Evolutionary conservation across 2,888 invertebrate species (phyloP), one percentile per base, ranked within the genome.

Genomic region (Diachrysia chrysitis): DNA sequence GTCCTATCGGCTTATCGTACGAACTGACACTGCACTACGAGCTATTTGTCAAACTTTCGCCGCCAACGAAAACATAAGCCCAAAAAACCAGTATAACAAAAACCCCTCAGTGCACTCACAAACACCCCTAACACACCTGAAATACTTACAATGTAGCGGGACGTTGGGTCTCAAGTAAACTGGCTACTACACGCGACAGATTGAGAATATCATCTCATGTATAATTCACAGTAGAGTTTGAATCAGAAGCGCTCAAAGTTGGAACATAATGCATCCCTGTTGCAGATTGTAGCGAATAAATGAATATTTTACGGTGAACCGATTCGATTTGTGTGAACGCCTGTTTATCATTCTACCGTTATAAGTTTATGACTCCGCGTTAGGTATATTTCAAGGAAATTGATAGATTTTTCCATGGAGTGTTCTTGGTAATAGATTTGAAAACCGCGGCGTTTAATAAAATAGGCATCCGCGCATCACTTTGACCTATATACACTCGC

Each of bases 151-250:
- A 21, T 62, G 63, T 56, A 53, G 48, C 67, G 29, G 12, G 17
- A 51, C 17, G 35, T n/a, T 58, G 75, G n/a, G 80, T 89, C 10
- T 85, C 90, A 77, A 29, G 42, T 62, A 71, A 87, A 83, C 70
- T 88, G 91, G 92, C 69, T 69, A 78, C 83, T 74, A 73, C 73
- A 79, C 64, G 83, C 88, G 89, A 90, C 92, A 92, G 91, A 93
- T 93, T 92, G 92, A 87, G 90, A 90, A 87, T 89, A 92, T 92
- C 90, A 84, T 85, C 92, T 92, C 92, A 93, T 93, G 92, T 92
- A 85, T 93, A 92, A 93, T 93, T 93, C 93, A 93, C 87, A 83
- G 85, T 85, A 84, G 85, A 88, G 87, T 89, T 90, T 85, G 88
- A 85, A 90, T 90, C 90, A 85, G 82, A 85, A 88, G 84, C 86